These are phyloP conservation scores for Pygocentrus nattereri DNA, from an alignment of 2,797 vertebrate genomes.

Conservation along the genomic window DNA sequence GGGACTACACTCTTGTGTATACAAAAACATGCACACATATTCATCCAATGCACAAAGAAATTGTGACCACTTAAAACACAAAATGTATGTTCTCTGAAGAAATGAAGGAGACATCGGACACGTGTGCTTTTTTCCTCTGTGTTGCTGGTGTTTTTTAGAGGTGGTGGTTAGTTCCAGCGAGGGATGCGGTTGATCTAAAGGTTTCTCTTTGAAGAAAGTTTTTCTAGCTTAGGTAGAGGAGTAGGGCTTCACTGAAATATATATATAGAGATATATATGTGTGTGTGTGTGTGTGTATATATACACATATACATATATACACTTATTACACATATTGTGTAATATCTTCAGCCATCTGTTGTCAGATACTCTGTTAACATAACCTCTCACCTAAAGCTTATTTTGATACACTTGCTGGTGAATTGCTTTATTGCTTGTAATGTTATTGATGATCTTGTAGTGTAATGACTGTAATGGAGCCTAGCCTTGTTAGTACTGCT, in stretches of 20 bases:
- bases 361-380: constrained; percentile 12
- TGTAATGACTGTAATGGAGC: constrained; percentile 28
- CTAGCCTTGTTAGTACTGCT: constrained; percentile 30
- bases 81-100: constrained; percentile 1
- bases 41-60: not conserved
- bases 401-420: constrained; percentile 1
- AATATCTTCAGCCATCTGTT: constrained; percentile 14
- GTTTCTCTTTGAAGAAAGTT: too few species aligned
- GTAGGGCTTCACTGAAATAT: too few species aligned
- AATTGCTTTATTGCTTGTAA: constrained; percentile 30
- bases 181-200: constrained; percentile 33
- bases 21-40: not conserved
- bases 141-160: constrained; percentile 13
- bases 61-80: not conserved
- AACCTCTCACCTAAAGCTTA: constrained; percentile 36
- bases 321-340: constrained; percentile 8
- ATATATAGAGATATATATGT: too few species aligned
- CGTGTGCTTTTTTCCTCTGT: not conserved
- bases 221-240: not conserved
- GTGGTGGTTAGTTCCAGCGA: not conserved
- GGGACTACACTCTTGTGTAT: not conserved
- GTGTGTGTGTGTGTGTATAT: not conserved
- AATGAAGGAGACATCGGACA: not conserved
- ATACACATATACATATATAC: not conserved
- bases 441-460: constrained; percentile 42